Base-by-base conservation (phyloP, 1,140 invertebrate genomes). In the Aphidius gifuensis region DNA sequence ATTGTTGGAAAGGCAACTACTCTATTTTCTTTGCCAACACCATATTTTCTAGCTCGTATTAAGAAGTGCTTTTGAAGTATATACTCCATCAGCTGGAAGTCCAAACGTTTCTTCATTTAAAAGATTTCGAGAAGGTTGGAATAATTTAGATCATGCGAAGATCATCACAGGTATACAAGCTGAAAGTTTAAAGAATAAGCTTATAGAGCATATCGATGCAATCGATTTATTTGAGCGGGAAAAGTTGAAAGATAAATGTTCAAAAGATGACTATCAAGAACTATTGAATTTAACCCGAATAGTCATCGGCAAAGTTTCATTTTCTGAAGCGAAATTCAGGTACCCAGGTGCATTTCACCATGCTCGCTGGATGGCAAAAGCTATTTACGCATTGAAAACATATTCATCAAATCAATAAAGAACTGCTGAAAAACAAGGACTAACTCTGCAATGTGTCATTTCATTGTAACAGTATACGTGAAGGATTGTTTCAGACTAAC, bases 341-440 rank as follows among this genome's bases (percentile, higher is more conserved):
- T 71, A 71, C 56, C 76, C 75, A 60, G 77, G 73, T 60, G 75
- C 71, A 57, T 69, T 79, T 61, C 77, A 77, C 67, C 73, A 77
- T 61, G 73, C 75, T 58, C 51, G 70, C 9, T 75, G 71, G 74
- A 77, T 78, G 74, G 64, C 70, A 39, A 79, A 68, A 68, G 70
- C 72, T 49, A 78, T 81, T 57, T 81, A 81, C 58, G 68, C 64
- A 50, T 63, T 80, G 16, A 80, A 80, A 74, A 77, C 78, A 11
- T 67, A 62, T 56, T 53, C 68, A 40, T 69, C 68, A 58, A 64
- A 66, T 61, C 32, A 44, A 48, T 60, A 66, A 58, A 66, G 55
- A 23, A 21, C 61, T 48, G 51, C 16, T 47, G 60, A 64, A 57
- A 49, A 38, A 23, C 63, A 64, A 61, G 49, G 54, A 7, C 1